Base-by-base conservation (phyloP, 1,140 invertebrate genomes). In the Caenorhabditis remanei region DNA sequence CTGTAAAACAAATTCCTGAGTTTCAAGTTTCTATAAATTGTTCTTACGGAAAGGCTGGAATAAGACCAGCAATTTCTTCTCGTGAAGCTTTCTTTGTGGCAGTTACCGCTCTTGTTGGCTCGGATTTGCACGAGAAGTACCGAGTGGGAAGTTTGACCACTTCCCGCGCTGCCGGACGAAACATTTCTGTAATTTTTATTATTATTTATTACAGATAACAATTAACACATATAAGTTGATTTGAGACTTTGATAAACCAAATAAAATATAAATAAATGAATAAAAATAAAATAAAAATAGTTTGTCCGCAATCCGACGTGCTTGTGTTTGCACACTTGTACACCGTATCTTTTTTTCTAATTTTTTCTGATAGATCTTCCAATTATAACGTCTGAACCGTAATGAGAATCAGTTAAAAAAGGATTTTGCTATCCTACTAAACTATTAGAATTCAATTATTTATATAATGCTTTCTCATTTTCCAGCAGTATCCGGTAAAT, bases 1-100 rank as follows among this genome's bases (percentile, higher is more conserved):
- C 97, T 95, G 89, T 86, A 91, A 87, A 43, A 79, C 8, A 16
- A 46, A 6, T 50, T 32, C 32, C 2, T 32, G 32, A 32, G 32
- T 32, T 32, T 32, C 32, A 32, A 32, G 32, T 32, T 32, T 32
- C 2, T 32, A 32, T 32, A 32, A 32, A 32, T 32, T 32, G 32
- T 21, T 40, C 83, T 84, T 24, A 84, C 83, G 83, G 83, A 61
- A 84, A 84, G n/a, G 83, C 83, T 19, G 83, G 83, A 84, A 84
- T 84, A 7, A 61, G 13, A 13, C 58, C 83, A 11, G 32, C 58
- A 2, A 84, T 19, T 50, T 61, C 55, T 65, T 84, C 55, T 41
- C 32, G 21, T 0, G 40, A 19, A 6, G 65, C 19, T 21, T 84
- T 58, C n/a, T 65, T 84, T n/a, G 40, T 56, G 50, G 8, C 21